Conservation (phyloP, 2,888 invertebrate species). For the Philonicus albiceps region DNA sequence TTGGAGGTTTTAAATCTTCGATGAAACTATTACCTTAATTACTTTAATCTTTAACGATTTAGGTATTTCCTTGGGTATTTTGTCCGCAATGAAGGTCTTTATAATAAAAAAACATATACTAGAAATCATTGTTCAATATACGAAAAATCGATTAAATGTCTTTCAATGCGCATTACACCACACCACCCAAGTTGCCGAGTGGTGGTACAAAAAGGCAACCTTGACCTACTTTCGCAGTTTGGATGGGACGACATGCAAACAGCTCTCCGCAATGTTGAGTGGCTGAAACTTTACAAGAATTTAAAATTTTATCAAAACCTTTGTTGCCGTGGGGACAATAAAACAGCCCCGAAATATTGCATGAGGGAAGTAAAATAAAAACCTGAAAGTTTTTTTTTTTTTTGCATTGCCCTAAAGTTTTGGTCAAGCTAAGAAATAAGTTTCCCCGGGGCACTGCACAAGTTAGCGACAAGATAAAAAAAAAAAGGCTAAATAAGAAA, state of each 20-base stretch:
- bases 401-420: background rate
- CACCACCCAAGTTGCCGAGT: background rate
- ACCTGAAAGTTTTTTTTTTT: background rate
- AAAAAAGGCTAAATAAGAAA: background rate
- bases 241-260: background rate
- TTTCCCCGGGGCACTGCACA: background rate
- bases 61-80: background rate
- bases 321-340: background rate
- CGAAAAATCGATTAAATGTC: conserved; percentile 6
- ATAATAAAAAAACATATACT: background rate
- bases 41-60: background rate
- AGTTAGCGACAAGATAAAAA: background rate
- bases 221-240: conserved; percentile 28
- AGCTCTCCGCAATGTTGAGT: background rate
- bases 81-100: background rate
- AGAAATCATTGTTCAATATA: background rate
- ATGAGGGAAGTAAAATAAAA: background rate
- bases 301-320: background rate
- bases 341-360: background rate
- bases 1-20: too few species aligned
- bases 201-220: background rate
- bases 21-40: background rate
- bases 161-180: conserved; percentile 23
- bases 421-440: background rate
- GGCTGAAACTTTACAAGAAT: background rate